These are phyloP conservation scores for Laterallus jamaicensis DNA, from an alignment of 2,113 vertebrate genomes.

Conservation along the genomic window DNA sequence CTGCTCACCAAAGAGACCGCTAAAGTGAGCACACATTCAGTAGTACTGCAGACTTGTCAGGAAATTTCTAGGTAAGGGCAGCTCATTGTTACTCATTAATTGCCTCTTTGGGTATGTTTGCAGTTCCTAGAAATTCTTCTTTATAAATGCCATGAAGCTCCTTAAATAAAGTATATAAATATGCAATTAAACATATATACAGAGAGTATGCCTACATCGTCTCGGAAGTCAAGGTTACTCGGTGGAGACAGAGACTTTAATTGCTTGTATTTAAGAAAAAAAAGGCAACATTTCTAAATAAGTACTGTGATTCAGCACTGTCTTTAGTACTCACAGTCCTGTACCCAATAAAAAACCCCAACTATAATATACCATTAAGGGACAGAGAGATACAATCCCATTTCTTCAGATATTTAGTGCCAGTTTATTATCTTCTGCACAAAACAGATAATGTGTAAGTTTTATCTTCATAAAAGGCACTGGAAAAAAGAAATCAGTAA, in stretches of 20 bases:
- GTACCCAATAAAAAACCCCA: background rate
- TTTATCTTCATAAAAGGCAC: background rate
- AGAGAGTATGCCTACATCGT: background rate
- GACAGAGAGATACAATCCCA: background rate
- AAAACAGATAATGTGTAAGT: background rate
- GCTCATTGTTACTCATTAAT: background rate
- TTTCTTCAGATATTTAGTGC: background rate
- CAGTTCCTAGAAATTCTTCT: background rate
- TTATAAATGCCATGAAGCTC: background rate
- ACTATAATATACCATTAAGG: background rate
- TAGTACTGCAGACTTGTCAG: background rate
- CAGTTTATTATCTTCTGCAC: background rate
- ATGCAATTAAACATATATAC: background rate
- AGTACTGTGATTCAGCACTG: background rate
- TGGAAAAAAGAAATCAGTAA: background rate
- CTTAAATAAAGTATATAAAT: background rate
- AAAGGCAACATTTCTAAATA: background rate
- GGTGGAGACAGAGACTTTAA: background rate
- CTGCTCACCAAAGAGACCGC: background rate
- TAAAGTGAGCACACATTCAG: accelerated
- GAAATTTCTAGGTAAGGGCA: background rate
- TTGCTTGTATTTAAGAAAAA: background rate
- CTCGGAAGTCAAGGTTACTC: background rate
- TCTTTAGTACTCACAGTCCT: background rate
- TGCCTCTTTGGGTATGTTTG: background rate